A percentile compares a stretch with the other conserved stretches of the same genome.
These are phyloP conservation scores for Rambutsinella grinnellia DNA, from an alignment of 2,888 invertebrate genomes.

Conservation along the genomic window DNA sequence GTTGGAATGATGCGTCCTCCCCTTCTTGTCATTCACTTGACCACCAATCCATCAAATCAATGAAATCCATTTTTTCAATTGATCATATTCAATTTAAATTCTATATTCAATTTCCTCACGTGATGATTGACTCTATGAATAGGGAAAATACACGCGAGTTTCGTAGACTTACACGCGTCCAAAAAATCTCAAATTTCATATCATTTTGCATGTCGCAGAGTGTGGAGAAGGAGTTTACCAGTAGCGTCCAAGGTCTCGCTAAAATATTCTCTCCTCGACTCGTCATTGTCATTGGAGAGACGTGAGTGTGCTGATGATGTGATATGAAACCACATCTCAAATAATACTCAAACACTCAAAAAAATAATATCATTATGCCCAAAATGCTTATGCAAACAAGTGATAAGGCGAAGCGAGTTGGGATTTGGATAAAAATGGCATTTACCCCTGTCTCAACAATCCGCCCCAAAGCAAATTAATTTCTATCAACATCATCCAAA, in stretches of 20 bases:
- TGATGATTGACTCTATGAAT: neutral
- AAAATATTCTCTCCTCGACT: neutral
- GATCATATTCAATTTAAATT: too few relatives aligned
- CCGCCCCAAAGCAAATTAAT: neutral
- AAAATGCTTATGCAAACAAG: neutral
- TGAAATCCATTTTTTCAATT: too few relatives aligned
- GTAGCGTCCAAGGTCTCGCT: neutral
- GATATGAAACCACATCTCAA: neutral
- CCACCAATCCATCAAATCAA: too few relatives aligned
- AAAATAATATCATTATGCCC: neutral
- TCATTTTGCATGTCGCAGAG: too few relatives aligned
- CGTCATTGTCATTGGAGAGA: neutral
- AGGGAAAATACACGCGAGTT: neutral
- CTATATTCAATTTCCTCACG: neutral
- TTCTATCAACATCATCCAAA: neutral
- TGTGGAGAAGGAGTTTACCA: too few relatives aligned
- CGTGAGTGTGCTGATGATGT: too few relatives aligned
- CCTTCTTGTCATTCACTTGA: too few relatives aligned
- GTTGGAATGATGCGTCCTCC: too few relatives aligned
- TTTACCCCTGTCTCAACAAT: neutral
- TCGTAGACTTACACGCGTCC: too few relatives aligned
- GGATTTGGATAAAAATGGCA: too few relatives aligned
- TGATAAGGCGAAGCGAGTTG: too few relatives aligned
- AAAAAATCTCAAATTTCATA: too few relatives aligned
- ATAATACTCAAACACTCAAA: neutral